Evolutionary conservation across 2,113 vertebrate species (phyloP), one percentile per base, ranked within the genome.

Genomic region (Notiomystis cincta): DNA sequence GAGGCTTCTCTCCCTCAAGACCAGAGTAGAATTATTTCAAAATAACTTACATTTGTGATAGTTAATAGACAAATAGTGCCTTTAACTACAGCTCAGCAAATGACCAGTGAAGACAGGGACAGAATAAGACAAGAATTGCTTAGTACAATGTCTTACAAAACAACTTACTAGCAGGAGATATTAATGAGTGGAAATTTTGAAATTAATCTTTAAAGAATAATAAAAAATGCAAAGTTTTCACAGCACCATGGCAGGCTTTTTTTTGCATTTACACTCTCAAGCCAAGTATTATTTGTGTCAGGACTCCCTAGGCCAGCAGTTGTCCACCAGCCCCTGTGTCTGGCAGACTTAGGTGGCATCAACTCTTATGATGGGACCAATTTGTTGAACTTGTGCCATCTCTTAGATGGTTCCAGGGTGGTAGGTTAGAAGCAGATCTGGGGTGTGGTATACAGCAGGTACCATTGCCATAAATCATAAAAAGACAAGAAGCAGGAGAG

Each of bases 1-100:
- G 83, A 95, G 70, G 48, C 65, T 62, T 93, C 23, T 58, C 47
- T 77, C 48, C 53, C 44, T 69, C 54, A 93, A 80, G 60, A 94
- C 37, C 61, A 64, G 22, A 54, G n/a, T 31, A 67, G 35, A 93
- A 82, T 94, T 95, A 65, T 51, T 89, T 71, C 33, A 90, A 62
- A 87, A 70, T 82, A 84, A 35, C 14, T 87, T 64, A 47, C 0
- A 47, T 47, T 62, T 78, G 18, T 62, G 27, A n/a, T 35, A 66
- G 35, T 33, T 31, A 81, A 61, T 45, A 91, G 38, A 19, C 13
- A 56, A 66, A 60, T 18, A 87, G 5, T 51, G 13, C 11, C 48
- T 82, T 72, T 62, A 86, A 79, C 42, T 56, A 13, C 15, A 67
- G 38, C 33, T 53, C 17, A 71, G 30, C 19, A 51, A 75, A 82